A percentile compares a stretch with the other conserved stretches of the same genome.
phyloP scores from a whole-genome alignment of 1,140 invertebrate genomes.

The Zaprionus vittiger region DNA sequence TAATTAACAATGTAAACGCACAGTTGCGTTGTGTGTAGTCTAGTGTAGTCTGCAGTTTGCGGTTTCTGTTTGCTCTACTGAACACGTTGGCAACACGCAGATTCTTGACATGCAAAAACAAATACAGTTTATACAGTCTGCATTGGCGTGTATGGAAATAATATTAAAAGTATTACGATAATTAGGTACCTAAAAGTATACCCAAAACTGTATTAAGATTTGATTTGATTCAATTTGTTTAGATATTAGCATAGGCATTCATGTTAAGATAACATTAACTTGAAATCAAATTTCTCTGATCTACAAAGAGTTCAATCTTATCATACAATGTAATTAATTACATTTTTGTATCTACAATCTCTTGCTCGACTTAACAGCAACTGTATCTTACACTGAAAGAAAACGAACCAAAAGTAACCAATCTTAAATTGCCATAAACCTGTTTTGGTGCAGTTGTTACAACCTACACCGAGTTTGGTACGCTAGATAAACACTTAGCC shows the following conservation, averaged over 20 bases:
- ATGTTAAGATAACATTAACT: background rate
- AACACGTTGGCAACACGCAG: conserved; percentile 30
- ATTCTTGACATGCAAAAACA: background rate
- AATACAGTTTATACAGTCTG: background rate
- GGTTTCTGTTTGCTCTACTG: conserved; percentile 54
- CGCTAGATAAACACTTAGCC: conserved; percentile 18
- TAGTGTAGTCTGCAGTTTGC: conserved; percentile 17
- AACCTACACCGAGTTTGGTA: conserved; percentile 47
- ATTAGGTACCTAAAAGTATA: background rate
- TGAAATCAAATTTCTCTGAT: background rate
- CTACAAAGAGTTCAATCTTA: background rate
- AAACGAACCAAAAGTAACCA: background rate
- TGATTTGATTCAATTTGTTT: background rate
- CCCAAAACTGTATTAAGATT: background rate
- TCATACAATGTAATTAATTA: background rate
- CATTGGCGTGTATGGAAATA: background rate
- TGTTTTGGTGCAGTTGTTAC: conserved; percentile 47
- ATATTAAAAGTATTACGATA: background rate
- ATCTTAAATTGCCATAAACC: conserved; percentile 39
- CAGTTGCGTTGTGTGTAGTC: conserved; percentile 28
- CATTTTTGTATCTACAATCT: background rate
- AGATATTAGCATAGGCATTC: background rate
- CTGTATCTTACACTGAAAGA: conserved; percentile 21
- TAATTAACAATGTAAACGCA: conserved; percentile 57
- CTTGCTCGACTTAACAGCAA: conserved; percentile 43